Percentiles rank a stretch among this genome's conserved stretches.
Evolutionary conservation across 2,113 vertebrate species (phyloP).

Genomic region (Saguinus midas): DNA sequence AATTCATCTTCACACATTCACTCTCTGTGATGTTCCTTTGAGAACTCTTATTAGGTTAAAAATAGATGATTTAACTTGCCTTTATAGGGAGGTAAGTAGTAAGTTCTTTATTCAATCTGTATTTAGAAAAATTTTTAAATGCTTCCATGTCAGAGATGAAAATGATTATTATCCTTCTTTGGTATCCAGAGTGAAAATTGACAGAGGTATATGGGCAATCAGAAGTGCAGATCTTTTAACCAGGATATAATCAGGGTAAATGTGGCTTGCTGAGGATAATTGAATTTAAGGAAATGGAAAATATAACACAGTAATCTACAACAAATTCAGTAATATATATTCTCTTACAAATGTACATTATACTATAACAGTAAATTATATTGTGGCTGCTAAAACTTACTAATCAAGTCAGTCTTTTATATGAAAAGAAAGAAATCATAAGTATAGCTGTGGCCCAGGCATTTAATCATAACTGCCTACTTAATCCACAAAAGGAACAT

Average conservation of each 20-base stretch:
- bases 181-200: background rate
- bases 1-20: background rate
- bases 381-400: background rate
- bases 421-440: background rate
- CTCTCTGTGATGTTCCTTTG: background rate
- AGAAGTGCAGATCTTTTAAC: background rate
- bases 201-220: background rate
- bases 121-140: slow-evolving; percentile 1
- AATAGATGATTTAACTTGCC: background rate
- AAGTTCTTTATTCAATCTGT: background rate
- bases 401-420: background rate
- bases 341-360: slow-evolving; percentile 27
- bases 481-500: background rate
- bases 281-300: slow-evolving; percentile 52
- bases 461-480: background rate
- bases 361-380: slow-evolving; percentile 8
- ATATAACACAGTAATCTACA: background rate
- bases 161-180: background rate
- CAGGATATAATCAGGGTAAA: background rate
- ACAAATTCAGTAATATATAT: slow-evolving; percentile 51
- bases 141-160: background rate
- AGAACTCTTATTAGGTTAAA: background rate
- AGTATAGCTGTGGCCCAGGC: background rate
- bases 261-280: background rate
- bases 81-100: background rate